Conservation (phyloP, 2,797 vertebrate genomes). For the Crocodylus rhombifer region DNA sequence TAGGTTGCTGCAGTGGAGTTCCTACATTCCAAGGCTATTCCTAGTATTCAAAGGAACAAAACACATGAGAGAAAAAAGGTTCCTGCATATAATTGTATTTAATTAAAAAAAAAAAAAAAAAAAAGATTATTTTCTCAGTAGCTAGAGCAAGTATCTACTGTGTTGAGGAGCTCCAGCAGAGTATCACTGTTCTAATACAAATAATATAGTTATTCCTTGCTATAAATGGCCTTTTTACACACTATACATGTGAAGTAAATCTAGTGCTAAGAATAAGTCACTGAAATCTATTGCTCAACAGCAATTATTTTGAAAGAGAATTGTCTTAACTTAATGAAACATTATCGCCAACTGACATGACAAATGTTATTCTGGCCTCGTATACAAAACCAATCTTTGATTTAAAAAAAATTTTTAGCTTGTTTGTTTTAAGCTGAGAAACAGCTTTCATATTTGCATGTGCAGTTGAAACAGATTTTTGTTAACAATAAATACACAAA, state of each 20-base stretch:
- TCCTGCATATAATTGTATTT: not conserved
- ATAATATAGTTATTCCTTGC: not conserved
- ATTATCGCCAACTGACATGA: slow-evolving; percentile 52
- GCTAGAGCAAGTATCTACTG: not conserved
- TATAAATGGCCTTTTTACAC: not conserved
- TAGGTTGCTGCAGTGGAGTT: not conserved
- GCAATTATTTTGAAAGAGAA: slow-evolving; percentile 46
- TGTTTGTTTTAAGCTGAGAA: slow-evolving; percentile 34
- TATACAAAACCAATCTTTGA: not conserved
- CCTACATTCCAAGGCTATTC: not conserved
- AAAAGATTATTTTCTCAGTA: not conserved
- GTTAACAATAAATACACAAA: slow-evolving; percentile 5
- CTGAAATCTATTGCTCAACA: slow-evolving; percentile 52
- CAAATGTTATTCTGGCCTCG: slow-evolving; percentile 28
- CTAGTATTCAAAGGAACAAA: not conserved
- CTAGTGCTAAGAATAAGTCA: slow-evolving; percentile 39
- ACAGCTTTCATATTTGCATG: slow-evolving; percentile 15
- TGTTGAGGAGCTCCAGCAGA: not conserved
- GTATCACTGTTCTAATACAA: not conserved
- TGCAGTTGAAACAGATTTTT: not conserved
- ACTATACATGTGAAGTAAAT: slow-evolving; percentile 27
- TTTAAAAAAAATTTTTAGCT: slow-evolving; percentile 17
- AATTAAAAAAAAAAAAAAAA: too few species aligned
- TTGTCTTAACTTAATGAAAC: slow-evolving; percentile 63
- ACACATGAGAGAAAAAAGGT: not conserved